phyloP scores from a whole-genome alignment of 2,888 invertebrate species.

The Dryomyza anilis region DNA sequence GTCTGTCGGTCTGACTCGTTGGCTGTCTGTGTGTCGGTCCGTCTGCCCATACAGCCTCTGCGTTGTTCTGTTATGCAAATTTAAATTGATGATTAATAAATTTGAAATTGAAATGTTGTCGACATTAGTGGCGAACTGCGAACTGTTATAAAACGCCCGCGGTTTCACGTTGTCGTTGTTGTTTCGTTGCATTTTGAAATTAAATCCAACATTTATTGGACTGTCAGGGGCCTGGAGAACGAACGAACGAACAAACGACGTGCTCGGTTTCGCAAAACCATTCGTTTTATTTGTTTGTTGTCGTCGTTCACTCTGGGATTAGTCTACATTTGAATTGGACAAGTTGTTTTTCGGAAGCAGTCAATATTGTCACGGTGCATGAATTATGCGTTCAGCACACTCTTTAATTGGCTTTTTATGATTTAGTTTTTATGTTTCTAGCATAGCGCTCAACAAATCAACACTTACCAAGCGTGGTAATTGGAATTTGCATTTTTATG shows the following conservation, averaged over 20 bases:
- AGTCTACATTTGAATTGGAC: neutral
- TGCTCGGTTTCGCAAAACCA: conserved; percentile 3
- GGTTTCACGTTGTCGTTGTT: conserved; percentile 25
- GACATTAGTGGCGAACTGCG: conserved; percentile 38
- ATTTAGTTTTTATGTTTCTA: too few relatives aligned
- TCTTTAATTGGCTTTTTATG: neutral
- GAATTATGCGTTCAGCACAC: neutral
- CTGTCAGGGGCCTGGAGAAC: conserved; percentile 26
- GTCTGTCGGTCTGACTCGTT: neutral
- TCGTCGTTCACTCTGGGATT: too few relatives aligned
- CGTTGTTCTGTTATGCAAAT: conserved; percentile 36
- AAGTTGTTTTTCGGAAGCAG: neutral
- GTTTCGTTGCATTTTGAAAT: conserved; percentile 35
- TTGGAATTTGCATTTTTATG: too few relatives aligned
- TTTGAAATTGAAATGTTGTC: conserved; percentile 40
- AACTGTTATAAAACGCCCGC: conserved; percentile 31
- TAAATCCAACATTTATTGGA: conserved; percentile 37
- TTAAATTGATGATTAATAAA: conserved; percentile 41
- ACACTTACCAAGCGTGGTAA: too few relatives aligned
- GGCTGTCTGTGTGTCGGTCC: neutral
- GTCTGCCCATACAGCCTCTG: conserved; percentile 23
- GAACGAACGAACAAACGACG: too few relatives aligned
- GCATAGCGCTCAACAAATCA: too few relatives aligned
- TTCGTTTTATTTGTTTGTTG: too few relatives aligned
- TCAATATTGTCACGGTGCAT: neutral